Evolutionary conservation across 2,797 vertebrate species (phyloP), one percentile per base, ranked within the genome.

Genomic region (Falco naumanni): DNA sequence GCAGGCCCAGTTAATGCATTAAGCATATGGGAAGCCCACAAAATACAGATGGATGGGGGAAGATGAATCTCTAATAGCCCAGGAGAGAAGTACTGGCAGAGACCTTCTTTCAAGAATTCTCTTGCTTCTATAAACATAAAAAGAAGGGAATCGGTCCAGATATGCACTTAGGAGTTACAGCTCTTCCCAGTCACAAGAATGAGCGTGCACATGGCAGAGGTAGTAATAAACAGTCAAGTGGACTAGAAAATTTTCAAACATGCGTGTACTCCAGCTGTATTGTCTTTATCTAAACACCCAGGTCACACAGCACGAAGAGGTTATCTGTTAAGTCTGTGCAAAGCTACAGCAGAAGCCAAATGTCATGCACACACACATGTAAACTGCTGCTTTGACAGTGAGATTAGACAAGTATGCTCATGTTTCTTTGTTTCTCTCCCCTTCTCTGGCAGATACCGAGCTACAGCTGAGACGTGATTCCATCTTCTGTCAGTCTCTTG

Each of bases 401-500:
- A 87, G 59, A n/a, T 61, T 37, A 43, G 51, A 33, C 79, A 84
- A 83, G 26, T 57, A 4, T 16, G 19, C 34, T 91, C 57, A 51
- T 39, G 24, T 54, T 77, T 59, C 43, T 82, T 47, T 69, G 48
- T 29, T 76, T 95, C 80, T 92, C 41, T 94, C 59, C 53, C 37
- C 48, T 79, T 86, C 60, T 95, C 25, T 91, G 75, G n/a, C 97
- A 99, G 99, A 99, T 96, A 99, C 99, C 0, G 98, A 99, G 77
- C 98, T 99, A 76, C 99, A 99, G 98, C 98, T 99, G 93, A 98
- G 99, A 15, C 98, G 99, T 50, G 99, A 99, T 15, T 98, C 98
- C 87, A 98, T 99, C 96, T 99, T 99, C 98, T 99, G 99, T 96
- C 99, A 99, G 98, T 98, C 98, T 7, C 98, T 99, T 16, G 99